phyloP scores from a whole-genome alignment of 2,113 vertebrate species.

The Orycteropus afer region DNA sequence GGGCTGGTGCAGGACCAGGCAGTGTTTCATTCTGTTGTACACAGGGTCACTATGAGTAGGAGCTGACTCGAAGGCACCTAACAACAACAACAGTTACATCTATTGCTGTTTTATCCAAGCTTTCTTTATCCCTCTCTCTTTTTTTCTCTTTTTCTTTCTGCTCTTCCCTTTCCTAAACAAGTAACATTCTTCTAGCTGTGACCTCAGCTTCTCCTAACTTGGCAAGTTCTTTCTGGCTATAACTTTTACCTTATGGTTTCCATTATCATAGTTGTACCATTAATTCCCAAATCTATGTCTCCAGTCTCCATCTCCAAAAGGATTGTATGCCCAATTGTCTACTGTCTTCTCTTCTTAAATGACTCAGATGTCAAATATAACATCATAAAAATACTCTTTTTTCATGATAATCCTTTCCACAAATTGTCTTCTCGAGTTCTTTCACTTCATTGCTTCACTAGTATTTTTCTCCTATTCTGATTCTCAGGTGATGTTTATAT shows the following conservation, averaged over 20 bases:
- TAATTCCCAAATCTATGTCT: background rate
- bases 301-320: background rate
- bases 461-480: background rate
- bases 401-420: background rate
- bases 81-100: too few relatives aligned
- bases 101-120: background rate
- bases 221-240: background rate
- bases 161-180: background rate
- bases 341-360: background rate
- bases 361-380: background rate
- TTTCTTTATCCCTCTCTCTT: background rate
- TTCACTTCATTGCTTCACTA: background rate
- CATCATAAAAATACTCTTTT: background rate
- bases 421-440: slow-evolving; percentile 1
- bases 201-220: background rate
- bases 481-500: background rate
- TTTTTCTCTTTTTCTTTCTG: background rate
- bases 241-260: background rate
- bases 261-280: background rate
- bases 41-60: too few relatives aligned
- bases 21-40: too few relatives aligned
- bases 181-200: background rate
- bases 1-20: too few relatives aligned
- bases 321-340: background rate
- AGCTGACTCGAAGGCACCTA: too few relatives aligned